Conservation (phyloP, 2,888 invertebrate genomes). For the Electrophaes corylata region DNA sequence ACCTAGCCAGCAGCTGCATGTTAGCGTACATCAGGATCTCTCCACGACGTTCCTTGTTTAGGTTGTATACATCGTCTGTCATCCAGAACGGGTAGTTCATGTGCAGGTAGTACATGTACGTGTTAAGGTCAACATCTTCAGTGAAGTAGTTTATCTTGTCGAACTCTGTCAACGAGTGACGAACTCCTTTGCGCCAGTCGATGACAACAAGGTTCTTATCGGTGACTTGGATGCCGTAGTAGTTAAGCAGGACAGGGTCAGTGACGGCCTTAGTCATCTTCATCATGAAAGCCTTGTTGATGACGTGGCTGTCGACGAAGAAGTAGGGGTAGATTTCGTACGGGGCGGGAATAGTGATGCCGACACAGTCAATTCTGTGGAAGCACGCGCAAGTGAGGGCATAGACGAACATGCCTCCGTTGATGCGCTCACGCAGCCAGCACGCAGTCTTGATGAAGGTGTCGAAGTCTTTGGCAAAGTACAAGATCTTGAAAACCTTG, state of each 20-base stretch:
- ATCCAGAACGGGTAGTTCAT: conserved; percentile 89
- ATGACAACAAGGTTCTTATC: conserved; percentile 85
- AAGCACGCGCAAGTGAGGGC: conserved; percentile 87
- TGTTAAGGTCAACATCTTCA: conserved; percentile 90
- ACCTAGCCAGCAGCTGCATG: conserved; percentile 86
- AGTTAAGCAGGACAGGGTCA: conserved; percentile 79
- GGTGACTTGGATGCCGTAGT: conserved; percentile 78
- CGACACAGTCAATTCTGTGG: conserved; percentile 87
- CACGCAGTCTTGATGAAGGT: conserved; percentile 87
- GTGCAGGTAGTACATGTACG: conserved; percentile 88
- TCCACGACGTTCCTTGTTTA: conserved; percentile 80
- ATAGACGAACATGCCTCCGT: conserved; percentile 90
- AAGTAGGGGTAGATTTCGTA: conserved; percentile 92
- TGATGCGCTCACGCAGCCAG: conserved; percentile 88
- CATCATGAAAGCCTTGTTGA: conserved; percentile 87
- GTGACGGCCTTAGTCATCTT: conserved; percentile 85
- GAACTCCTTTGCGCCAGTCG: conserved; percentile 87
- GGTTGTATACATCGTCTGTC: conserved; percentile 78
- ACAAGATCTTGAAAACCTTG: conserved; percentile 85
- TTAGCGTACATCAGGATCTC: conserved; percentile 85
- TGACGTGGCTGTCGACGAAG: conserved; percentile 89
- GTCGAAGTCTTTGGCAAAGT: conserved; percentile 88
- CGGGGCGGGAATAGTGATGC: conserved; percentile 87
- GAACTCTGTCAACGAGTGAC: conserved; percentile 83
- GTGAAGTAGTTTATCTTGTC: conserved; percentile 88